A percentile compares a stretch with the other conserved stretches of the same genome.
These are phyloP conservation scores for Coenobita brevimanus DNA, from an alignment of 1,140 invertebrate genomes.

Conservation along the genomic window DNA sequence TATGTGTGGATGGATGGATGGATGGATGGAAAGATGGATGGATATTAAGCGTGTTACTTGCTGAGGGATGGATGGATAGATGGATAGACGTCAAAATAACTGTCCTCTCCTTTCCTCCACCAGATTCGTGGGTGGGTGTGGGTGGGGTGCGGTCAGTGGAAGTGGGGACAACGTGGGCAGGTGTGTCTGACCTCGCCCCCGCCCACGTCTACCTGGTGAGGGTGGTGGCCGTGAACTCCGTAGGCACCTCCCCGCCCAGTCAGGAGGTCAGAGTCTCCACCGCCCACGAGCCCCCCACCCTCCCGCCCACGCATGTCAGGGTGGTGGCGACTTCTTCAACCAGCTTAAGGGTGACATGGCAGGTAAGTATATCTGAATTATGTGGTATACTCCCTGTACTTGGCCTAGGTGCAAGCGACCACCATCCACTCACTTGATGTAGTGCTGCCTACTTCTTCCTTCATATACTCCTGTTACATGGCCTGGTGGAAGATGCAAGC, in stretches of 20 bases:
- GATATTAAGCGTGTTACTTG: too few relatives aligned
- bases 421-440: too few relatives aligned
- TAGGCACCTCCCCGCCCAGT: slow-evolving; percentile 71
- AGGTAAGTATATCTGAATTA: slow-evolving; percentile 72
- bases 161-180: background rate
- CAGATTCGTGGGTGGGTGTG: slow-evolving; percentile 51
- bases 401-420: too few relatives aligned
- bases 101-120: background rate
- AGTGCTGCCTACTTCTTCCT: too few relatives aligned
- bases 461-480: too few relatives aligned
- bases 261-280: slow-evolving; percentile 69
- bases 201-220: slow-evolving; percentile 72
- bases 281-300: slow-evolving; percentile 73
- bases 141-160: slow-evolving; percentile 29
- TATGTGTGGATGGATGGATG: too few relatives aligned
- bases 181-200: slow-evolving; percentile 70
- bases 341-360: slow-evolving; percentile 73
- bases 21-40: too few relatives aligned
- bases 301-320: slow-evolving; percentile 72
- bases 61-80: too few relatives aligned
- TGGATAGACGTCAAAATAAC: too few relatives aligned
- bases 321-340: slow-evolving; percentile 70
- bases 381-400: too few relatives aligned
- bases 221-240: slow-evolving; percentile 73
- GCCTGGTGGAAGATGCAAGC: too few relatives aligned